Evolutionary conservation across 2,797 vertebrate genomes (phyloP).

Genomic region (Takifugu rubripes): DNA sequence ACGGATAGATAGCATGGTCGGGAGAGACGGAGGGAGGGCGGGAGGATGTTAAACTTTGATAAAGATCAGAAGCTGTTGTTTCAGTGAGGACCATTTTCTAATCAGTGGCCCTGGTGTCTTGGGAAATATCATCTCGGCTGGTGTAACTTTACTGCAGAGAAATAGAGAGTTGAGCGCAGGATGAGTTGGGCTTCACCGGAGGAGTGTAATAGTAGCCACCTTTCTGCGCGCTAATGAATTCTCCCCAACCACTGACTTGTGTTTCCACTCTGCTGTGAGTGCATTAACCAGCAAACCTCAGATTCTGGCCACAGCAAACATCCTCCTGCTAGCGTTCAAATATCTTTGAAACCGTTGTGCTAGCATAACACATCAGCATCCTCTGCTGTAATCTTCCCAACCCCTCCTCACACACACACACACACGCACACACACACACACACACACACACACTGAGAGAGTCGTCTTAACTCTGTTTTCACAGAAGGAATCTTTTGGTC

Average conservation of each 20-base stretch:
- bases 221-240: constrained; percentile 80
- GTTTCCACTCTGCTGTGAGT: constrained; percentile 49
- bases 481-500: constrained; percentile 49
- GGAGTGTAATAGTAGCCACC: constrained; percentile 76
- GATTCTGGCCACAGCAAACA: constrained; percentile 18
- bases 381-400: constrained; percentile 24
- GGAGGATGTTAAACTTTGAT: constrained; percentile 73
- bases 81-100: constrained; percentile 79
- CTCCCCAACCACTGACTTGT: constrained; percentile 67
- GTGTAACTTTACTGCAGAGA: constrained; percentile 70
- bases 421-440: constrained; percentile 15
- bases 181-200: constrained; percentile 55
- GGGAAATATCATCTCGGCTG: constrained; percentile 71
- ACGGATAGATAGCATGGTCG: constrained; percentile 60
- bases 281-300: constrained; percentile 38
- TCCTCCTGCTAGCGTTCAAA: neutral
- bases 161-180: constrained; percentile 11
- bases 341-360: neutral
- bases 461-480: constrained; percentile 55
- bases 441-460: neutral
- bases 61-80: constrained; percentile 78
- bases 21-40: constrained; percentile 36
- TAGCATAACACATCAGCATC: neutral
- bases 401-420: neutral
- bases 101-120: constrained; percentile 73